Evolutionary conservation across 2,113 vertebrate species (phyloP).

Genomic region (Vulpes ferrilata): DNA sequence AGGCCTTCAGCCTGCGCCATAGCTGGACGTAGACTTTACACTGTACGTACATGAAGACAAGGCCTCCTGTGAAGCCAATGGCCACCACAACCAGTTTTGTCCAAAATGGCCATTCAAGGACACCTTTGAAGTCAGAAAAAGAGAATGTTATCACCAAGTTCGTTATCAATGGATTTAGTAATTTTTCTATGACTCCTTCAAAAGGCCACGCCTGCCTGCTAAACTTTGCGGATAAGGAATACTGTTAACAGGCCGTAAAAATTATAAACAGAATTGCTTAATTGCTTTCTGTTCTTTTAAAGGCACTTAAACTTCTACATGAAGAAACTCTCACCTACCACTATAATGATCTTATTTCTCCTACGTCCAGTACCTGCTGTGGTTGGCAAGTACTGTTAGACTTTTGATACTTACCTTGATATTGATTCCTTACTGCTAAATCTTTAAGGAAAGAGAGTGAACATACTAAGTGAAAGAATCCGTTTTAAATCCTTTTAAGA

Average conservation of each 20-base stretch:
- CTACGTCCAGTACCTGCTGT: not conserved
- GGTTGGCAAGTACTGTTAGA: not conserved
- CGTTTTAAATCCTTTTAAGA: not conserved
- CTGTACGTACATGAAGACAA: slow-evolving; percentile 99
- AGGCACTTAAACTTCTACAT: not conserved
- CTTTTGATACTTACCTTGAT: not conserved
- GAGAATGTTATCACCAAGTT: slow-evolving; percentile 42
- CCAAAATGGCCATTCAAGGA: slow-evolving; percentile 99
- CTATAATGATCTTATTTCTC: not conserved
- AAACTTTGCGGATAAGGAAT: not conserved
- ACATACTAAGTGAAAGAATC: not conserved
- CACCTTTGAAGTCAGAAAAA: slow-evolving; percentile 87
- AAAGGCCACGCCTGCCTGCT: not conserved
- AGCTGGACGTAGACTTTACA: slow-evolving; percentile 97
- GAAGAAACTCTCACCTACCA: not conserved
- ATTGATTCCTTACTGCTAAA: not conserved
- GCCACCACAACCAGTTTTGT: slow-evolving; percentile 97
- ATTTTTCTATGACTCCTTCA: not conserved
- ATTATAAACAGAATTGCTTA: not conserved
- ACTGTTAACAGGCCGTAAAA: not conserved
- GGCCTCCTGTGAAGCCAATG: slow-evolving; percentile 94
- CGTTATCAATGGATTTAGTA: not conserved
- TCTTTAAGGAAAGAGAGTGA: not conserved
- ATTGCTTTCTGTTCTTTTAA: not conserved
- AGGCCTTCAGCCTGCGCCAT: slow-evolving; percentile 98